Base-by-base conservation (phyloP, 2,888 invertebrate genomes). In the Acronicta leporina region DNA sequence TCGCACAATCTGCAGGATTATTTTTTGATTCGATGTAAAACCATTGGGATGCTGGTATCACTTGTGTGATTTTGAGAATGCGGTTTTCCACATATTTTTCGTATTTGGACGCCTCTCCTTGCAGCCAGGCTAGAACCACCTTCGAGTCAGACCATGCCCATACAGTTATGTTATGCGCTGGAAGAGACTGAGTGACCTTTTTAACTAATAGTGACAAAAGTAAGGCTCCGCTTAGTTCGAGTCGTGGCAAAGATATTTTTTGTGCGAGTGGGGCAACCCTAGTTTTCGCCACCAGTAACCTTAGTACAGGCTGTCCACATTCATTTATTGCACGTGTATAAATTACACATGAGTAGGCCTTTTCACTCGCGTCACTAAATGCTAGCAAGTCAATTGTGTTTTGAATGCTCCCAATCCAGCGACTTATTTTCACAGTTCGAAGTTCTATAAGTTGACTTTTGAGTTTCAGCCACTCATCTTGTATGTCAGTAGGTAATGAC, bases 1-100 rank as follows among this genome's bases (percentile, higher is more conserved):
- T 64, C 0, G 80, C 79, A 41, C 68, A 73, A 52, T 83, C 81
- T 0, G 78, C 79, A 8, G 79, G 77, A 35, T 81, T 80, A 0
- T 65, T 45, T 9, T 69, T 65, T 0, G 71, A 64, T 30, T 57
- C 62, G 0, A 74, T 43, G 16, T 73, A 67, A 2, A 43, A 35
- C 71, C 71, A 69, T 7, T 48, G 41, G 13, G 15, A n/a, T 10
- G 57, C 30, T 5, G 59, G 54, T 25, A 62, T 55, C 13, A 56
- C 47, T 9, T 52, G 20, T 20, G 43, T 59, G 10, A 75, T 77
- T n/a, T 61, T 58, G 9, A 30, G 4, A 6, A 72, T 71, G 10
- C 70, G 46, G 20, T 70, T 68, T 1, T 58, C 59, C 0, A 70
- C 56, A 30, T 62, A 75, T 46, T 20, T 55, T 38, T 70, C 60